Evolutionary conservation across 2,888 invertebrate species (phyloP), one percentile per base, ranked within the genome.

Genomic region (Pristionchus mayeri): DNA sequence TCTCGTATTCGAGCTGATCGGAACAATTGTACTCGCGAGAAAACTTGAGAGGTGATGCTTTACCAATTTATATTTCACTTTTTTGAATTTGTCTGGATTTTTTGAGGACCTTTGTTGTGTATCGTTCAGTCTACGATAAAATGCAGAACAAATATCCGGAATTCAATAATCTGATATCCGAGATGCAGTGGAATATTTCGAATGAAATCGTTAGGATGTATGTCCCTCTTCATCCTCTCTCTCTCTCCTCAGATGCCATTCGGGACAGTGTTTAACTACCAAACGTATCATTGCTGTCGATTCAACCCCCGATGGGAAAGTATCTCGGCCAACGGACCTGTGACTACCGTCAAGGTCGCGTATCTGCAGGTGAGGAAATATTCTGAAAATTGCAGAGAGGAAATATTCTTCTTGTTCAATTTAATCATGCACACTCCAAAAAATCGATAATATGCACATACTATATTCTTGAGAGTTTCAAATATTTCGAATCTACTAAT

Each of bases 141-240:
- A 40, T 71, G 71, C 71, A 4, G 40, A 9, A 18, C 24, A 71
- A 71, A 24, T 40, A 71, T 44, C n/a, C 40, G n/a, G 71, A 71
- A 71, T 44, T 71, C 40, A 24, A 21, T 21, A 71, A 71, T 71
- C n/a, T 71, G 9, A 71, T 71, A 3, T n/a, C 21, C 7, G 71
- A 71, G 13, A 40, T 24, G 37, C n/a, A 40, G 3, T 71, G 71
- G 71, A 71, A 71, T 40, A 24, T 71, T 0, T 44, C 71, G 11
- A 71, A 71, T 71, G 71, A 71, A 21, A 44, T 71, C 2, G 71
- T 71, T 1, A 37, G 71, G n/a, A n/a, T n/a, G n/a, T n/a, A n/a
- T n/a, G n/a, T n/a, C n/a, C n/a, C n/a, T n/a, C n/a, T n/a, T n/a
- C n/a, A n/a, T n/a, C n/a, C n/a, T n/a, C n/a, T n/a, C n/a, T n/a